Evolutionary conservation across 2,888 invertebrate species (phyloP).

Genomic region (Dicyrtomina minuta): DNA sequence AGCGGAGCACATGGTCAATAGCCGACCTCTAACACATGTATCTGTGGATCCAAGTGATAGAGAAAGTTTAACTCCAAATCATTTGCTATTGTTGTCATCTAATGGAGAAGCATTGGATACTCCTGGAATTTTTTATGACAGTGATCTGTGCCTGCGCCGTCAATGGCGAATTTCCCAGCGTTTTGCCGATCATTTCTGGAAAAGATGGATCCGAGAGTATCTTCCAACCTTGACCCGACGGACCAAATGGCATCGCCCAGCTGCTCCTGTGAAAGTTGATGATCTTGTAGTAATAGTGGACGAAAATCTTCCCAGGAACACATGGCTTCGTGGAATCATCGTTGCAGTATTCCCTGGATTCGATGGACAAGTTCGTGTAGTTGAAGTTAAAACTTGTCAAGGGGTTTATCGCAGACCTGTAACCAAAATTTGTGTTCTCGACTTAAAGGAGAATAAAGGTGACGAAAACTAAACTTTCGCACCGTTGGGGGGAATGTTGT

Average conservation of each 20-base stretch:
- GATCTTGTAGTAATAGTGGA: slow-evolving; percentile 24
- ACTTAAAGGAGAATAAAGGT: too few relatives aligned
- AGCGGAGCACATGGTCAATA: slow-evolving; percentile 47
- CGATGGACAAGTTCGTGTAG: too few relatives aligned
- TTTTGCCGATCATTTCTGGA: slow-evolving; percentile 44
- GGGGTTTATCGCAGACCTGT: too few relatives aligned
- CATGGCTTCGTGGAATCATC: too few relatives aligned
- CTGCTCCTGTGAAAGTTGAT: slow-evolving; percentile 9
- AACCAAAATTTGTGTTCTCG: too few relatives aligned
- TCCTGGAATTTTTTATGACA: slow-evolving; percentile 31
- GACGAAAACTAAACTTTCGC: too few relatives aligned
- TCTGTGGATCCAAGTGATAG: too few relatives aligned
- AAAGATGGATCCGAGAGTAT: slow-evolving; percentile 44
- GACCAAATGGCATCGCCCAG: slow-evolving; percentile 35
- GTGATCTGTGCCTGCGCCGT: slow-evolving; percentile 20
- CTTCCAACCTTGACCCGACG: slow-evolving; percentile 38
- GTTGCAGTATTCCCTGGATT: too few relatives aligned
- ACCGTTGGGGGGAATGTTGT: too few relatives aligned
- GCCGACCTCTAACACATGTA: slow-evolving; percentile 53
- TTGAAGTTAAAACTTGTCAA: too few relatives aligned
- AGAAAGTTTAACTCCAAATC: slow-evolving; percentile 54
- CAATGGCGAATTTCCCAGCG: slow-evolving; percentile 38
- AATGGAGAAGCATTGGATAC: slow-evolving; percentile 29
- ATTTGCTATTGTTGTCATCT: slow-evolving; percentile 53
- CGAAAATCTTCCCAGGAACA: too few relatives aligned